Base-by-base conservation (phyloP, 2,113 vertebrate genomes). In the Megaptera novaeangliae region DNA sequence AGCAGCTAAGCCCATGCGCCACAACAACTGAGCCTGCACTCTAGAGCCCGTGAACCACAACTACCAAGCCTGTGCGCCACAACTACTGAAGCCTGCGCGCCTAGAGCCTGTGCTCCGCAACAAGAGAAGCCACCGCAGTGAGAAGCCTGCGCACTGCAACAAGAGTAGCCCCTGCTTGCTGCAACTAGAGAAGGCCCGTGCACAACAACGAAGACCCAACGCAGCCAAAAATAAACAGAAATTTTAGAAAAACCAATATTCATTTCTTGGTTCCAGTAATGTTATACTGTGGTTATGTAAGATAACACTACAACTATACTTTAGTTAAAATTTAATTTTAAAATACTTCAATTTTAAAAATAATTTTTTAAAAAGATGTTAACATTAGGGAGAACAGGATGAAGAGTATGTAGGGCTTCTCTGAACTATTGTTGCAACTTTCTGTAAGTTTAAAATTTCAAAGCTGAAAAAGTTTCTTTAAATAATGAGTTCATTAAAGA, bases 401-500 rank as follows among this genome's bases (percentile, higher is more conserved):
- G 44, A 85, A 93, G 69, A 68, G 27, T 92, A 52, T 94, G 34
- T 94, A 64, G 18, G 25, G 52, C 77, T 82, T 71, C 10, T 71
- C 64, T 49, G 41, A 92, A 80, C 46, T 68, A 31, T 55, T 91
- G 9, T 52, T 55, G n/a, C 61, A 68, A 29, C 44, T 95, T 94
- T 81, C 18, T 59, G 11, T 72, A 81, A 88, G 18, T 94, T 66
- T 88, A 81, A 94, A 94, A 41, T 94, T 89, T 94, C 27, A 74
- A 18, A 83, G 7, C 57, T 83, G 49, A 29, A 63, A 71, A 69
- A 11, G 1, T 66, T 83, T 72, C 52, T 52, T 64, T 46, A 39
- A 75, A 74, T 64, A 12, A 31, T 83, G 27, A 88, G 20, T 57
- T 95, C 17, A 90, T 74, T 66, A 46, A 90, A 95, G 46, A 44